Percentiles rank a stretch among this genome's conserved stretches.
These are phyloP conservation scores for Agonopterix heracliana DNA, from an alignment of 2,888 invertebrate species.

Conservation along the genomic window DNA sequence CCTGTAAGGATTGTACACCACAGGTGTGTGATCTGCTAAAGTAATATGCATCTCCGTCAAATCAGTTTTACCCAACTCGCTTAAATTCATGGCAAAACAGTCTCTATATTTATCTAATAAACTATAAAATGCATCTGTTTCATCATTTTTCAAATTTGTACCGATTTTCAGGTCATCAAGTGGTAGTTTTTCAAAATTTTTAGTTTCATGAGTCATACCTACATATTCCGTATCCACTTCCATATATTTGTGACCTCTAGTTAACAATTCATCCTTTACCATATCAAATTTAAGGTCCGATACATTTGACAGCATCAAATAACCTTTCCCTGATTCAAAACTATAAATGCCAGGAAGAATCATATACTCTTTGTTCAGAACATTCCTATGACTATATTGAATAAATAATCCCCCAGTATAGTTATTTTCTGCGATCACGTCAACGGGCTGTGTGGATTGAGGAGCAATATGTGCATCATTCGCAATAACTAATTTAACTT, in stretches of 20 bases:
- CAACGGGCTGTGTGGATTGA: background rate
- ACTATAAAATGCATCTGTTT: background rate
- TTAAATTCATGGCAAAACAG: constrained; percentile 6
- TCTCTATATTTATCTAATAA: background rate
- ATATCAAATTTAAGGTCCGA: background rate
- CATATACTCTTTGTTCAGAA: background rate
- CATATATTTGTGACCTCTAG: background rate
- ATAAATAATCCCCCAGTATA: background rate
- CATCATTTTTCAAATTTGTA: background rate
- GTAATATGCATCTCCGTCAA: constrained; percentile 7
- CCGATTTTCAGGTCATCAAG: background rate
- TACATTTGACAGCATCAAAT: background rate
- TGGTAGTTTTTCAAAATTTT: background rate
- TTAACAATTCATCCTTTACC: background rate
- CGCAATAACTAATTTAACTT: background rate
- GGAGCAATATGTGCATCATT: background rate
- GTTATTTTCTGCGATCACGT: background rate
- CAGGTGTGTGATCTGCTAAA: constrained; percentile 4
- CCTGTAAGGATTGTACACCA: constrained; percentile 9
- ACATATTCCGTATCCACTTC: background rate
- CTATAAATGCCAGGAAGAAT: background rate
- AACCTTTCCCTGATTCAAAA: background rate
- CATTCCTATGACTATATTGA: background rate
- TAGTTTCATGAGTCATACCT: background rate
- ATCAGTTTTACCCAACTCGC: constrained; percentile 8